Conservation (phyloP, 2,888 invertebrate genomes). For the Euzetes globulus region DNA sequence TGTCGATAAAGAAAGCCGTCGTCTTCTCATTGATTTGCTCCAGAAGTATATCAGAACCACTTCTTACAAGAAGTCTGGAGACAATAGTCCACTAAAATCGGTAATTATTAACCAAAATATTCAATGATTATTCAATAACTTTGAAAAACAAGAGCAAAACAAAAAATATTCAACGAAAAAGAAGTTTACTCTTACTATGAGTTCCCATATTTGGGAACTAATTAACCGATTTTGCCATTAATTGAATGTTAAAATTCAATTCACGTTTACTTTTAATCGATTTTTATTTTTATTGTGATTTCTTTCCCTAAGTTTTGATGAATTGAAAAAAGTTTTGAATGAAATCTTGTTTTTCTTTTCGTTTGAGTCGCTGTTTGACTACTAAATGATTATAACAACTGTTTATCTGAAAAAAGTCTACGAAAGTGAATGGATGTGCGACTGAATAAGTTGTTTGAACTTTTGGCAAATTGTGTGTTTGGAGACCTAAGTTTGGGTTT, state of each 20-base stretch:
- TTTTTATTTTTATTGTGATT: too few relatives aligned
- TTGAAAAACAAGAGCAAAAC: neutral
- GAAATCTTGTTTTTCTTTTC: neutral
- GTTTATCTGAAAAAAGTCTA: neutral
- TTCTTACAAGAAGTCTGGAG: neutral
- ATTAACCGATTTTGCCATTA: too few relatives aligned
- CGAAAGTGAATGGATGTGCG: neutral
- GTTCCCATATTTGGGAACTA: too few relatives aligned
- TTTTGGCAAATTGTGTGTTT: constrained; percentile 13
- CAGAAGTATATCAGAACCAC: neutral
- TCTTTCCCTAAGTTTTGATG: too few relatives aligned
- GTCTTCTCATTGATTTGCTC: constrained; percentile 2
- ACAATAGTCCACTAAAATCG: neutral
- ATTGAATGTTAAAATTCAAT: too few relatives aligned
- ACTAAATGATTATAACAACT: neutral
- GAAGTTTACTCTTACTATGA: too few relatives aligned
- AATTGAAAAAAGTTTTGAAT: neutral
- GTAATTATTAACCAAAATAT: neutral
- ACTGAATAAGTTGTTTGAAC: neutral
- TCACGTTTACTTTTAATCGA: too few relatives aligned
- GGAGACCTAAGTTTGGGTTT: neutral
- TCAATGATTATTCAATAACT: neutral
- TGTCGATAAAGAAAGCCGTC: neutral
- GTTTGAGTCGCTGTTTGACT: neutral
- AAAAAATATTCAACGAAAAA: neutral